phyloP scores from a whole-genome alignment of 2,797 vertebrate genomes.

The Pseudochirops cupreus region DNA sequence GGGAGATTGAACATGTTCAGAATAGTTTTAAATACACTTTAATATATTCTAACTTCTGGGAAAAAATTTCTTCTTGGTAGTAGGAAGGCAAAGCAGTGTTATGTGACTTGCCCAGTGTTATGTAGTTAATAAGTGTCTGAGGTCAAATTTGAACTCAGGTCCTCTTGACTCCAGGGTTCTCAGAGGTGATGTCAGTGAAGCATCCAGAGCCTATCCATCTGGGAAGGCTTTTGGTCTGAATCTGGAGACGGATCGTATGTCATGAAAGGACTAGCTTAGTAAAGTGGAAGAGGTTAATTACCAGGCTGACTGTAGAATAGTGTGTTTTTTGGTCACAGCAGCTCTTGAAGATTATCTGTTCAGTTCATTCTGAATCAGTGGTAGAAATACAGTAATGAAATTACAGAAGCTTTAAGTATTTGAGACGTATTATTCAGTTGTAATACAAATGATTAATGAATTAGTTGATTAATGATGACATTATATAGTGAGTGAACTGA shows the following conservation, averaged over 20 bases:
- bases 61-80: not conserved
- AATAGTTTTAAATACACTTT: constrained; percentile 21
- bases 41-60: constrained; percentile 16
- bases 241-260: not conserved
- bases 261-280: not conserved
- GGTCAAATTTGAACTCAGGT: no score
- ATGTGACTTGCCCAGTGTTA: not conserved
- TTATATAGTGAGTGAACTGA: not conserved
- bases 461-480: constrained; percentile 29
- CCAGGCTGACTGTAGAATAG: not conserved
- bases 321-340: not conserved
- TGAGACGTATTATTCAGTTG: constrained; percentile 23
- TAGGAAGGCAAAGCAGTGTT: constrained; percentile 2
- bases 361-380: not conserved
- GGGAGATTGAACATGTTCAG: not conserved
- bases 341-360: not conserved
- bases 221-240: not conserved
- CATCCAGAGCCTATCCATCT: not conserved
- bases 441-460: constrained; percentile 45
- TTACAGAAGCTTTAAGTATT: not conserved
- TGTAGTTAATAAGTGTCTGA: not conserved
- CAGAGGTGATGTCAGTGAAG: not conserved
- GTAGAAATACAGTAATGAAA: not conserved
- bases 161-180: not conserved
- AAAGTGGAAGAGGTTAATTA: not conserved